Conservation (phyloP, 2,888 invertebrate genomes). For the Anthrax anthrax region DNA sequence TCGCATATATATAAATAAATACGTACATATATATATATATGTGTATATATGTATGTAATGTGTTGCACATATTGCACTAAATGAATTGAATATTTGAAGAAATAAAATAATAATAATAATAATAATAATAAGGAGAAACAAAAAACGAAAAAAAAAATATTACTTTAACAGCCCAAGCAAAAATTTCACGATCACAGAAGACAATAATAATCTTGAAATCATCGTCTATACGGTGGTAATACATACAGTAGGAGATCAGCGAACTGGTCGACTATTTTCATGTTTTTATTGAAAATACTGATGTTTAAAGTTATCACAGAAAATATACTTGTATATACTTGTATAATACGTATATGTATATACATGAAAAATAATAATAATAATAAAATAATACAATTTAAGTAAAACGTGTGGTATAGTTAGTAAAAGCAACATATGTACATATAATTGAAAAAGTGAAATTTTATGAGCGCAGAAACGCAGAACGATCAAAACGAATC, state of each 20-base stretch:
- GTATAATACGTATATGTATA: no score
- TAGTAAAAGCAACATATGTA: neutral
- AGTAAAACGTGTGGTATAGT: no score
- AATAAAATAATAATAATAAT: no score
- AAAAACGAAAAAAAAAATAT: no score
- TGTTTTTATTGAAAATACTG: neutral
- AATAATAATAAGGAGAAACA: no score
- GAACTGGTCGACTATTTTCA: neutral
- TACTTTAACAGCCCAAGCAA: neutral
- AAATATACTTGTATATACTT: neutral
- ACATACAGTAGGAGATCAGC: neutral
- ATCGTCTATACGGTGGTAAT: neutral
- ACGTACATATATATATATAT: no score
- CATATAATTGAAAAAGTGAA: slow-evolving; percentile 7
- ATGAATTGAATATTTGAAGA: no score
- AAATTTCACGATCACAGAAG: neutral
- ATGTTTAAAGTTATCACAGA: neutral
- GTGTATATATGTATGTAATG: no score
- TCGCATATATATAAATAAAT: no score
- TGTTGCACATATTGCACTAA: no score
- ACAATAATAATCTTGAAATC: neutral
- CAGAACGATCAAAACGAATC: neutral
- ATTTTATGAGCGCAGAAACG: slow-evolving; percentile 4
- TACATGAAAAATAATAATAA: no score
- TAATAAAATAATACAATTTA: no score